Evolutionary conservation across 2,113 vertebrate genomes (phyloP), one percentile per base, ranked within the genome.

Genomic region (Catharus bicknelli): DNA sequence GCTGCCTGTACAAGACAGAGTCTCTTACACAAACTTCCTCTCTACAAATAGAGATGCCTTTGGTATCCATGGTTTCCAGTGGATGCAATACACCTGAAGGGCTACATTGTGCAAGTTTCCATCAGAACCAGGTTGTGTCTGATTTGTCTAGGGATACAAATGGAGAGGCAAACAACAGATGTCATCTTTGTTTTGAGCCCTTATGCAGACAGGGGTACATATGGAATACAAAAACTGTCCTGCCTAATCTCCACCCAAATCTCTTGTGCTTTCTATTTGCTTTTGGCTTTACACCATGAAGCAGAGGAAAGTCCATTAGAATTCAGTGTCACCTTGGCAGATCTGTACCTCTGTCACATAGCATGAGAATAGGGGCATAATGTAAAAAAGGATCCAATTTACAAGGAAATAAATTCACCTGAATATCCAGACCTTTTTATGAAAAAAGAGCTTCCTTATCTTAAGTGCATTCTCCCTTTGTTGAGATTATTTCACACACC

Each of bases 391-490:
- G 26, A 89, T 75, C 58, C 42, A 4, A 22, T 45, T 86, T 69
- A 69, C 20, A 74, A 75, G 42, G 57, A 86, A 72, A 78, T 70
- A 79, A 77, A 69, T 6, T 68, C 5, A 75, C 50, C 77, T 82
- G 70, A 90, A 53, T 64, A 70, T 90, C 66, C 54, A 61, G 45
- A 66, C 2, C 17, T 50, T 51, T 90, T 32, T n/a, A 69, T 32
- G 47, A 34, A 40, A 64, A 55, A 32, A 59, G 27, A 40, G 3
- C 10, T 22, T 79, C 34, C 50, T 80, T 16, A 59, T 89, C 83
- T 93, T 73, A 73, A 94, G 47, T n/a, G 73, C 10, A 66, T 91
- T 92, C n/a, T 76, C 16, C 48, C 30, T 92, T 83, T 66, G 27
- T 27, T 80, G n/a, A 83, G 38, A 83, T 83, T 84, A 73, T 92